Conservation (phyloP, 2,888 invertebrate genomes). For the Deilephila elpenor region DNA sequence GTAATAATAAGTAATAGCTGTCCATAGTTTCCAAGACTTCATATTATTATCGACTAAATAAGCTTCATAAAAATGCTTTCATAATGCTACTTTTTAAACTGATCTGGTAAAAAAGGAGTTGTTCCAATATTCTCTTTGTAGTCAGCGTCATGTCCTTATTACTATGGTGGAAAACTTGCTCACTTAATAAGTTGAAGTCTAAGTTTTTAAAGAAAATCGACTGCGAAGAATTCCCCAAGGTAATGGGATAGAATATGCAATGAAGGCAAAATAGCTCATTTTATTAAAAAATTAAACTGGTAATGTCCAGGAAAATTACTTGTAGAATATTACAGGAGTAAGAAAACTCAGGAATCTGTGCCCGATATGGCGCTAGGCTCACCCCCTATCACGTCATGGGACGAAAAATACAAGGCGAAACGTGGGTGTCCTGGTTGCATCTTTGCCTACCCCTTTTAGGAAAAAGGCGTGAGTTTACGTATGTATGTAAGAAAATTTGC, state of each 20-base stretch:
- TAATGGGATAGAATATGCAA: constrained; percentile 20
- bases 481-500: too few relatives aligned
- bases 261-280: constrained; percentile 14
- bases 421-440: too few relatives aligned
- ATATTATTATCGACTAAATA: too few relatives aligned
- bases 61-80: too few relatives aligned
- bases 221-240: background rate
- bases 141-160: background rate
- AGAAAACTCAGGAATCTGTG: background rate
- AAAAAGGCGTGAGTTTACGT: too few relatives aligned
- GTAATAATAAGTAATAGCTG: too few relatives aligned
- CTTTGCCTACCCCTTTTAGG: too few relatives aligned
- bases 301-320: constrained; percentile 1
- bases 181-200: background rate
- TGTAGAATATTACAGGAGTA: background rate
- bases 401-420: too few relatives aligned
- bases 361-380: too few relatives aligned
- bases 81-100: background rate
- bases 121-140: background rate
- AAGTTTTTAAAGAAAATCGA: background rate
- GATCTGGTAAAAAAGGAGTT: background rate
- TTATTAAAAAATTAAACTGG: constrained; percentile 1
- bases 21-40: too few relatives aligned
- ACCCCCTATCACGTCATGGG: too few relatives aligned
- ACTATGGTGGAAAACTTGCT: background rate